Percentiles rank a stretch among this genome's conserved stretches.
These are phyloP conservation scores for Podarcis siculus DNA, from an alignment of 2,797 vertebrate species.

Conservation along the genomic window DNA sequence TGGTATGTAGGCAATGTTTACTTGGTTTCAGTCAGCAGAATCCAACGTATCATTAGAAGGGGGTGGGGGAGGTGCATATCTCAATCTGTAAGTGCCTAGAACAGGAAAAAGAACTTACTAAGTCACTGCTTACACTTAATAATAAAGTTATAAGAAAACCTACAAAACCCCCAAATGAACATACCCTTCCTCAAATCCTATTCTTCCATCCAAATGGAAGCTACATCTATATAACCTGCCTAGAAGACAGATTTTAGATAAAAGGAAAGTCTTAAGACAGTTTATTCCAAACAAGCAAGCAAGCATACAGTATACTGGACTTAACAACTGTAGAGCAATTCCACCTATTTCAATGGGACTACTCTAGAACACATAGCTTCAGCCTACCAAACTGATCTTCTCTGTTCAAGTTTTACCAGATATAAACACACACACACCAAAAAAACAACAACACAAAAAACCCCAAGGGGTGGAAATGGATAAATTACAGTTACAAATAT, in stretches of 20 bases:
- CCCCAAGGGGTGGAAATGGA: neutral
- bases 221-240: neutral
- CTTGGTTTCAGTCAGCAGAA: conserved; percentile 88
- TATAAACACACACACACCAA: conserved; percentile 38
- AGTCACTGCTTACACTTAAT: conserved; percentile 73
- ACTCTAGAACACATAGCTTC: neutral
- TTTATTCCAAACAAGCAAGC: conserved; percentile 7
- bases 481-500: conserved; percentile 1
- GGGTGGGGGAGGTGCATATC: conserved; percentile 88
- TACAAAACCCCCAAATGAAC: conserved; percentile 68
- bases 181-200: conserved; percentile 71
- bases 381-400: conserved; percentile 23
- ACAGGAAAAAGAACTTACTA: conserved; percentile 84
- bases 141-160: conserved; percentile 70
- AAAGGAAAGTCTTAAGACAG: conserved; percentile 8
- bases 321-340: neutral
- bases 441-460: neutral
- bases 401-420: conserved; percentile 41
- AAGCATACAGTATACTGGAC: neutral
- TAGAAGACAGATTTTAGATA: conserved; percentile 14
- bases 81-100: conserved; percentile 95
- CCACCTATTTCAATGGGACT: neutral
- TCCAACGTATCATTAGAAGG: conserved; percentile 90
- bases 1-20: conserved; percentile 80
- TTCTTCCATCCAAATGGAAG: conserved; percentile 47